A percentile compares a stretch with the other conserved stretches of the same genome.
Evolutionary conservation across 2,113 vertebrate genomes (phyloP).

Genomic region (Taurulus bubalis): DNA sequence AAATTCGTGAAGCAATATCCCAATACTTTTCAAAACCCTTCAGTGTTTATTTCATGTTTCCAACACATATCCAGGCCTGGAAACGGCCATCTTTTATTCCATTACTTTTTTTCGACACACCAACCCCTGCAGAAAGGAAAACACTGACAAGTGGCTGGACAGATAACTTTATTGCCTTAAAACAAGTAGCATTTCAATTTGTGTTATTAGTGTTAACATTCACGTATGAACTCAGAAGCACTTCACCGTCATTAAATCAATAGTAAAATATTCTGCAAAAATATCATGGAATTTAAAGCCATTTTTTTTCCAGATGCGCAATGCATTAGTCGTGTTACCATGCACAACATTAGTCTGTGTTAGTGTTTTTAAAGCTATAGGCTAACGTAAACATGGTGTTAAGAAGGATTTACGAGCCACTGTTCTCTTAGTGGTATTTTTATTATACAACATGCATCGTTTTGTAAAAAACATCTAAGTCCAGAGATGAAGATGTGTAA

Average conservation of each 20-base stretch:
- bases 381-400: conserved; percentile 32
- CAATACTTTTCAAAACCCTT: background rate
- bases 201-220: conserved; percentile 59
- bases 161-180: conserved; percentile 73
- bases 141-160: conserved; percentile 30
- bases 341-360: conserved; percentile 67
- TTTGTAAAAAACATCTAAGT: conserved; percentile 38
- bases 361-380: conserved; percentile 64
- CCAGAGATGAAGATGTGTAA: conserved; percentile 35
- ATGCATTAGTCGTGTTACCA: conserved; percentile 53
- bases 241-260: conserved; percentile 22
- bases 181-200: conserved; percentile 60
- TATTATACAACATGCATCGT: conserved; percentile 69
- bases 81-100: background rate
- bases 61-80: background rate
- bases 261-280: conserved; percentile 57
- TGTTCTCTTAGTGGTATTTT: conserved; percentile 18
- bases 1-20: background rate
- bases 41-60: background rate
- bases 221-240: conserved; percentile 33
- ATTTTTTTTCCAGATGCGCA: conserved; percentile 34
- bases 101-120: background rate
- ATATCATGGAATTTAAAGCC: conserved; percentile 40
- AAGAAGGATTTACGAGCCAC: conserved; percentile 6
- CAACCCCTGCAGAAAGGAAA: background rate